Evolutionary conservation across 2,888 invertebrate species (phyloP).

Genomic region (Bimastos eiseni): DNA sequence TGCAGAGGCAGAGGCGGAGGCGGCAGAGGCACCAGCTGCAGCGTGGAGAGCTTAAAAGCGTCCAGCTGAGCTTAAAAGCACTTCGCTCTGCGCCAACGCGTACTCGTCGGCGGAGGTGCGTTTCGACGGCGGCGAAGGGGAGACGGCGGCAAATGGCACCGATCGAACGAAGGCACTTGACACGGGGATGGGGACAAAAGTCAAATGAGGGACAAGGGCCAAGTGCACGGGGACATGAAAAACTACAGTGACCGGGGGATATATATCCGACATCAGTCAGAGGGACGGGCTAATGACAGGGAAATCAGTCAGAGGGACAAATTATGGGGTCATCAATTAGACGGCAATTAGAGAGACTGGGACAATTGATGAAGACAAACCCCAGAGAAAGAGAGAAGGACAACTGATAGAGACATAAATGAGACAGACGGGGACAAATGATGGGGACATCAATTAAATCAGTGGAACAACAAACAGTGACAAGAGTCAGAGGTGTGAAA

Average conservation of each 20-base stretch:
- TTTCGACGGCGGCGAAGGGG: no score
- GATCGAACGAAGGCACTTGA: not conserved
- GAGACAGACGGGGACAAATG: not conserved
- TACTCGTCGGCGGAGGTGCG: not conserved
- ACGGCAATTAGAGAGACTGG: no score
- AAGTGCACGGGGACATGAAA: not conserved
- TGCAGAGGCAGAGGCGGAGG: not conserved
- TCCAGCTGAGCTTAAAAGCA: constrained; percentile 22
- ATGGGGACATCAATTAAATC: not conserved
- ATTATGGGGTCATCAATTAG: not conserved
- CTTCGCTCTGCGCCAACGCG: constrained; percentile 5
- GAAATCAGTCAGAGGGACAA: no score
- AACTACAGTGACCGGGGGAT: not conserved
- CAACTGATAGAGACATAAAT: not conserved
- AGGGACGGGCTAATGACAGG: no score
- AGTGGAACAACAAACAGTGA: not conserved
- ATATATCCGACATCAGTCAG: no score
- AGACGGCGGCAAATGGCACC: not conserved
- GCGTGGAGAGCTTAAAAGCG: constrained; percentile 20
- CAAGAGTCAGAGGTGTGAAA: not conserved
- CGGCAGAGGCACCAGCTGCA: not conserved
- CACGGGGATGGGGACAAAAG: not conserved
- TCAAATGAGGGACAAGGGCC: not conserved
- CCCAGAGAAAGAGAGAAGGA: not conserved
- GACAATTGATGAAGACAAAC: not conserved